Percentiles rank a stretch among this genome's conserved stretches.
These are phyloP conservation scores for Phasianus colchicus DNA, from an alignment of 2,113 vertebrate species.

Conservation along the genomic window DNA sequence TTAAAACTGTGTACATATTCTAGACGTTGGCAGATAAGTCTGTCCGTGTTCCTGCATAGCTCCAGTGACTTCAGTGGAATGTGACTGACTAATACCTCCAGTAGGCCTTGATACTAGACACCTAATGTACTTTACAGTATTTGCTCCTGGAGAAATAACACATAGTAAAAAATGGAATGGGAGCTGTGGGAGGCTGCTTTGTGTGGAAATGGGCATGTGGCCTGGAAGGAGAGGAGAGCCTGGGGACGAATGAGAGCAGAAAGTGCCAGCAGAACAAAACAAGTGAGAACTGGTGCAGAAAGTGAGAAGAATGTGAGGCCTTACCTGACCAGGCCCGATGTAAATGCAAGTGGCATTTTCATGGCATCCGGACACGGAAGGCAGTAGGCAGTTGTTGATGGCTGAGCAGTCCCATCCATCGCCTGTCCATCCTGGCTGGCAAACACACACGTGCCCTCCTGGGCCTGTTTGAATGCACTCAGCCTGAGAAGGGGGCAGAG, in stretches of 20 bases:
- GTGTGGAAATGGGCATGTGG: neutral
- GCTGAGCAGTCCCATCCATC: slow-evolving; percentile 87
- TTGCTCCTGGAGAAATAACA: neutral
- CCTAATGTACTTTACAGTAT: neutral
- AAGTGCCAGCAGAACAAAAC: neutral
- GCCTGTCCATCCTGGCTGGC: slow-evolving; percentile 87
- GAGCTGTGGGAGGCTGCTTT: neutral
- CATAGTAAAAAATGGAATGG: accelerated
- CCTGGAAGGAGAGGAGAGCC: neutral
- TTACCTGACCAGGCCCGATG: slow-evolving; percentile 90
- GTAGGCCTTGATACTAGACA: neutral
- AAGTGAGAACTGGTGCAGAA: neutral
- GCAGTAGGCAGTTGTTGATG: slow-evolving; percentile 86
- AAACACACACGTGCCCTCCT: slow-evolving; percentile 79
- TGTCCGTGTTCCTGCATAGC: neutral
- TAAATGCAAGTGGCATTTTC: slow-evolving; percentile 87
- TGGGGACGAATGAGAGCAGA: neutral
- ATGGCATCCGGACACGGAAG: slow-evolving; percentile 81
- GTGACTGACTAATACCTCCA: neutral
- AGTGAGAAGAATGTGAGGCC: neutral
- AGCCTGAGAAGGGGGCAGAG: slow-evolving; percentile 77
- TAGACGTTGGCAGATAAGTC: neutral
- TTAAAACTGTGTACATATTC: neutral
- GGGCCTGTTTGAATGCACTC: slow-evolving; percentile 82
- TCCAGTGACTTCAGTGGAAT: neutral